Evolutionary conservation across 2,888 invertebrate genomes (phyloP).

Genomic region (Patella ulyssiponensis): DNA sequence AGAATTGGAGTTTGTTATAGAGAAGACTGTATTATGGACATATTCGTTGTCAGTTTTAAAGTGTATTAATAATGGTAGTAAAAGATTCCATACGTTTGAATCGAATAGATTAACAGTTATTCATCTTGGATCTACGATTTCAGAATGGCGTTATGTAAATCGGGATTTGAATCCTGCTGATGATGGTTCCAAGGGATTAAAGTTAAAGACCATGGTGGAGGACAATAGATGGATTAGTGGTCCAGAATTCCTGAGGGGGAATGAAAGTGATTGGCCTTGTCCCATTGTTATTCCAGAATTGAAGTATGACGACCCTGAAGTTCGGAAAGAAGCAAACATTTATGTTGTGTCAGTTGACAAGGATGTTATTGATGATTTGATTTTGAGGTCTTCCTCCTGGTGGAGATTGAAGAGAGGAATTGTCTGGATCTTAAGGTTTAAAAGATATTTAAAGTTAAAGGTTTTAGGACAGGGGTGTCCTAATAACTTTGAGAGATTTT

Average conservation of each 20-base stretch:
- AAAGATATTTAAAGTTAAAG: too few relatives aligned
- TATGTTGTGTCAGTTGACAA: too few relatives aligned
- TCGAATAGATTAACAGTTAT: not conserved
- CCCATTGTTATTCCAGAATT: too few relatives aligned
- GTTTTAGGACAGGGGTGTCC: too few relatives aligned
- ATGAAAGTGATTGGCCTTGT: not conserved
- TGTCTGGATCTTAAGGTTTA: too few relatives aligned
- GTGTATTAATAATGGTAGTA: not conserved
- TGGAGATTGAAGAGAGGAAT: too few relatives aligned
- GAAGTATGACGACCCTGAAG: too few relatives aligned
- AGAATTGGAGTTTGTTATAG: too few relatives aligned
- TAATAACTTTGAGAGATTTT: too few relatives aligned
- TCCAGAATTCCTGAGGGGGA: not conserved
- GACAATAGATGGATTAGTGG: not conserved
- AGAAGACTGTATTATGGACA: not conserved
- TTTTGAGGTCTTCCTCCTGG: too few relatives aligned
- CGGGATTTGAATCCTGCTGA: slow-evolving; percentile 6
- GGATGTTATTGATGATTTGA: too few relatives aligned
- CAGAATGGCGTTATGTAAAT: not conserved
- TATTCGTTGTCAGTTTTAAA: slow-evolving; percentile 2
- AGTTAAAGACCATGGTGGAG: not conserved
- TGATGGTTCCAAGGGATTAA: slow-evolving; percentile 7
- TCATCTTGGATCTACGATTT: not conserved
- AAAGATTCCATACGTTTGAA: slow-evolving; percentile 4
- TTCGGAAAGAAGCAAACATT: too few relatives aligned